These are phyloP conservation scores for Ctenoplectra terminalis DNA, from an alignment of 1,140 invertebrate species.

Conservation along the genomic window DNA sequence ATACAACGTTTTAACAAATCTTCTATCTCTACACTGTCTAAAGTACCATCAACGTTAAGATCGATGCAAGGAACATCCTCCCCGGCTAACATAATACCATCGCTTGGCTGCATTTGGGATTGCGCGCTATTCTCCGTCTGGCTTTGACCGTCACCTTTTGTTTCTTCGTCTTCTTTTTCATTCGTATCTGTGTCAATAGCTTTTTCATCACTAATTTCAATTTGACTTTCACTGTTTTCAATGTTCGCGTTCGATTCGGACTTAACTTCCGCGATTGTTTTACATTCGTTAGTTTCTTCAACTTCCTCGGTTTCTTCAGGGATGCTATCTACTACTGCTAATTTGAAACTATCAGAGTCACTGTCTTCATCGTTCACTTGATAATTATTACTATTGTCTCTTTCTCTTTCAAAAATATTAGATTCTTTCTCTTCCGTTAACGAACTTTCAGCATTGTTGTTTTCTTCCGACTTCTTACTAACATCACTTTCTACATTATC, in stretches of 20 bases:
- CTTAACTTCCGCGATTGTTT: background rate
- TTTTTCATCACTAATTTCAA: constrained; percentile 4
- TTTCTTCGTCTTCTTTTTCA: background rate
- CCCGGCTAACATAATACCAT: constrained; percentile 83
- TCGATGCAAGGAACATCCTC: constrained; percentile 87
- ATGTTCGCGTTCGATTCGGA: background rate
- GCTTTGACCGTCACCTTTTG: background rate
- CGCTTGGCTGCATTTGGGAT: constrained; percentile 31
- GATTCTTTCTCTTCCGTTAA: constrained; percentile 62
- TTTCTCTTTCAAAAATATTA: constrained; percentile 58
- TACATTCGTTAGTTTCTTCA: constrained; percentile 45
- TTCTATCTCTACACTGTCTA: constrained; percentile 88
- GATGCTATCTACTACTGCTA: constrained; percentile 70
- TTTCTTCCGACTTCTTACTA: constrained; percentile 74
- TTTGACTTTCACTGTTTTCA: constrained; percentile 11
- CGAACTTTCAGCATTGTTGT: constrained; percentile 76
- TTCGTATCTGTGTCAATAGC: background rate
- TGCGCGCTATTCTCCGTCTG: constrained; percentile 20
- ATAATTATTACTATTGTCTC: constrained; percentile 50
- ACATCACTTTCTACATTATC: constrained; percentile 52
- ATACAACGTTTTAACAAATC: constrained; percentile 89
- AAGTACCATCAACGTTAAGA: constrained; percentile 88
- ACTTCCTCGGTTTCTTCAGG: constrained; percentile 55
- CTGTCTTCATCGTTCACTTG: constrained; percentile 67
- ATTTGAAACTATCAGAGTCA: constrained; percentile 74